Evolutionary conservation across 2,113 vertebrate genomes (phyloP).

Genomic region (Pelusios castaneus): DNA sequence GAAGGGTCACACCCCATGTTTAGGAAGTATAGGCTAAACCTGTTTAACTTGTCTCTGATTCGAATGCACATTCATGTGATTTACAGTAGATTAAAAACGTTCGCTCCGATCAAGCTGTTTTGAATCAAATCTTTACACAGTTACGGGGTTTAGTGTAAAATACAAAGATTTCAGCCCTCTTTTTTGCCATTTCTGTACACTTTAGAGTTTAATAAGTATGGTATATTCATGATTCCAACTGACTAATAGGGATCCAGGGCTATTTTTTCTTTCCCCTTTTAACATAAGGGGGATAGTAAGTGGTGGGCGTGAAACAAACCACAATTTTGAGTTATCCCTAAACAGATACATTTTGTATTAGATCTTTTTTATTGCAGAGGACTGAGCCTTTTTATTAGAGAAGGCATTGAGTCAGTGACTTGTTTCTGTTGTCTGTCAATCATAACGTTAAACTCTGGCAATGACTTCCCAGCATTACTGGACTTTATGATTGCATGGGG

Average conservation of each 20-base stretch:
- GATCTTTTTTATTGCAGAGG: slow-evolving; percentile 13
- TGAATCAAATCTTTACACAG: neutral
- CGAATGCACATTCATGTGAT: neutral
- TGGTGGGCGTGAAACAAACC: slow-evolving; percentile 10
- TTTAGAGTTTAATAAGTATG: neutral
- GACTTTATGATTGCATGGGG: neutral
- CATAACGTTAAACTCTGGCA: neutral
- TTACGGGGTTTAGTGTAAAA: neutral
- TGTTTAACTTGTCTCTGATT: slow-evolving; percentile 41
- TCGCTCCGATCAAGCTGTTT: slow-evolving; percentile 20
- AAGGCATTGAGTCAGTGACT: slow-evolving; percentile 41
- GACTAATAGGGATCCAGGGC: neutral
- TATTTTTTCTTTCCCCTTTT: neutral
- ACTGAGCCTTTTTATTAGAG: slow-evolving; percentile 5
- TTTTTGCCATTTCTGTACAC: accelerated
- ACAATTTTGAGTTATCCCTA: slow-evolving; percentile 4
- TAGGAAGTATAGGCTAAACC: slow-evolving; percentile 57
- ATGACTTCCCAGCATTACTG: neutral
- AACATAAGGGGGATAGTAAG: neutral
- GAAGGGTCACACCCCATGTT: slow-evolving; percentile 29
- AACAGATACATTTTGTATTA: slow-evolving; percentile 19
- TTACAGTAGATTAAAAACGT: slow-evolving; percentile 34
- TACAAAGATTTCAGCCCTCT: neutral
- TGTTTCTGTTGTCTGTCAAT: neutral
- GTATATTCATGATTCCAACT: neutral